Percentiles rank a stretch among this genome's conserved stretches.
phyloP scores from a whole-genome alignment of 2,113 vertebrate species.

The Lophius piscatorius region DNA sequence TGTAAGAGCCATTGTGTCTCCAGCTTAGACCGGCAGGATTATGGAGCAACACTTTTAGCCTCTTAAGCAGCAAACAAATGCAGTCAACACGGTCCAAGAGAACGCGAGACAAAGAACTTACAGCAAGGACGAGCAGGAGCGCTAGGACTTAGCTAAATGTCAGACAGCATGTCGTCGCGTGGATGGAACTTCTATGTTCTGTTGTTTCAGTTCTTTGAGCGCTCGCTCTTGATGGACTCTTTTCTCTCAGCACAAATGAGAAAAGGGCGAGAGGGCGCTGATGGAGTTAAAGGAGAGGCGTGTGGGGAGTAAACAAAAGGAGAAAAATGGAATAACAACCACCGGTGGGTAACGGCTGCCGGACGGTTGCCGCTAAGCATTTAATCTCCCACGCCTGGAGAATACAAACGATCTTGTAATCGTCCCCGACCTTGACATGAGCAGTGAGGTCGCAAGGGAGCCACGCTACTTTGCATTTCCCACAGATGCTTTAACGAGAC shows the following conservation, averaged over 20 bases:
- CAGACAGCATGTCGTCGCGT: conserved; percentile 47
- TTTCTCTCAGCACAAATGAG: conserved; percentile 42
- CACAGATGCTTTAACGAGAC: conserved; percentile 56
- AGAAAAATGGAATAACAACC: conserved; percentile 22
- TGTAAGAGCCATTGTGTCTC: conserved; percentile 50
- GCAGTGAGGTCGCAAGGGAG: conserved; percentile 50
- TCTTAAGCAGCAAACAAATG: conserved; percentile 63
- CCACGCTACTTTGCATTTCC: conserved; percentile 63
- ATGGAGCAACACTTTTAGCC: conserved; percentile 66
- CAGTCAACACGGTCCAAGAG: conserved; percentile 47
- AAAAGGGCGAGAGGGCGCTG: not conserved
- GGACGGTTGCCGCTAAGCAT: conserved; percentile 72
- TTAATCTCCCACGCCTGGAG: conserved; percentile 76
- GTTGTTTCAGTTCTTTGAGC: conserved; percentile 42
- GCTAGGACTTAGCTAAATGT: conserved; percentile 57
- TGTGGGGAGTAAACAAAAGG: conserved; percentile 4
- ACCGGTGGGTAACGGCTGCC: conserved; percentile 42
- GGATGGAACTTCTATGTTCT: conserved; percentile 23
- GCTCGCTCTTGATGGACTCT: conserved; percentile 17
- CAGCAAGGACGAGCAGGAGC: conserved; percentile 17
- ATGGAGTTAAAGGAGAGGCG: not conserved
- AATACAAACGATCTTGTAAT: conserved; percentile 80
- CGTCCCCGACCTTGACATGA: conserved; percentile 74
- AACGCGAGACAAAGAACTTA: conserved; percentile 45
- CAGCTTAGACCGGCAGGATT: conserved; percentile 72